Base-by-base conservation (phyloP, 2,888 invertebrate genomes). In the Achlya flavicornis region DNA sequence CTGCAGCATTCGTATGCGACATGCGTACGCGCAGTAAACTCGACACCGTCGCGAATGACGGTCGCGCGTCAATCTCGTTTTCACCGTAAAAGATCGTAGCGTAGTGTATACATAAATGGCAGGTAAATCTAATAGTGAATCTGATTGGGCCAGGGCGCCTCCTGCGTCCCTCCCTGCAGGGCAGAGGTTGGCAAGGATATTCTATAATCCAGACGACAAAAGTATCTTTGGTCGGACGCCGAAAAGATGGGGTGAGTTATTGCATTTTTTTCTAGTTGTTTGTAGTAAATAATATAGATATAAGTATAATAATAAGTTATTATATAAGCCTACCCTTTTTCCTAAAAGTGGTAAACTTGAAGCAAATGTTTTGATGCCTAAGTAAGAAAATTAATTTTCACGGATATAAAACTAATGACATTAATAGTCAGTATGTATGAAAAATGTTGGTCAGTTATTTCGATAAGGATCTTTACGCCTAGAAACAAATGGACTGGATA, bases 241-340 rank as follows among this genome's bases (percentile, higher is more conserved):
- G 41, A 90, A 90, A 65, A 74, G 91, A 85, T 93, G 93, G 93
- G 93, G 93, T 93, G 72, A 89, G 92, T 83, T 69, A 4, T 46
- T 46, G 46, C n/a, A 5, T 4, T 35, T 35, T 7, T 35, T 35
- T 35, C 35, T 6, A 6, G 7, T 6, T 35, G 4, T 35, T 35
- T 35, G 1, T 3, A 4, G 7, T 6, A 35, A 35, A 35, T 35
- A 35, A 35, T 6, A 35, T n/a, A n/a, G n/a, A n/a, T 1, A 35
- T 6, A 35, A 35, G 6, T 35, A 35, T 7, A 5, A 6, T 3
- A 0, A 35, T 35, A 35, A 26, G 26, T 26, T 26, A 26, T 26
- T 26, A 1, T 26, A 26, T 26, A 26, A 26, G 26, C 2, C 26
- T 26, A 26, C 26, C 26, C 26, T 26, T 26, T 26, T 26, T 26